Percentiles rank a stretch among this genome's conserved stretches.
Conservation (phyloP, 2,888 invertebrate species). For the Blera fallax region DNA sequence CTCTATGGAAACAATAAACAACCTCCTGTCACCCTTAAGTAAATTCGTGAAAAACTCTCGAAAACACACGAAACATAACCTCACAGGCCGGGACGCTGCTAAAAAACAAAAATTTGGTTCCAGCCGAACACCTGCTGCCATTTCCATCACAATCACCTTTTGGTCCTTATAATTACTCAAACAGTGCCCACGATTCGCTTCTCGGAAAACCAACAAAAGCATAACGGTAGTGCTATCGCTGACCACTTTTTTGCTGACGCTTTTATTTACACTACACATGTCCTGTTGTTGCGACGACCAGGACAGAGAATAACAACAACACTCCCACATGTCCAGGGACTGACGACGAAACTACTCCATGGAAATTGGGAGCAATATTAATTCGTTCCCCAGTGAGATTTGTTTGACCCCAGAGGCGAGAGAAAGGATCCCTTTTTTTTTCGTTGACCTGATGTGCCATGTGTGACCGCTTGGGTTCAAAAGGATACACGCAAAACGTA, state of each 20-base stretch:
- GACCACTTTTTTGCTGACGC: constrained; percentile 1
- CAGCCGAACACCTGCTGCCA: constrained; percentile 43
- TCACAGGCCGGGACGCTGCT: neutral
- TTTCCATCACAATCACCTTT: constrained; percentile 41
- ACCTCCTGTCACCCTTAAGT: constrained; percentile 20
- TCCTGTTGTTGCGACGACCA: neutral
- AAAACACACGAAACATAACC: constrained; percentile 1
- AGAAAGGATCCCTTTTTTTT: neutral
- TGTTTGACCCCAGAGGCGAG: constrained; percentile 1
- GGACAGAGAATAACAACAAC: neutral
- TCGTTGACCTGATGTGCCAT: constrained; percentile 23
- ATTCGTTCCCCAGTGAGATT: constrained; percentile 33
- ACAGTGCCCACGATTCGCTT: neutral
- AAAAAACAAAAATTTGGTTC: constrained; percentile 21
- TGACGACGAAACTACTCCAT: neutral
- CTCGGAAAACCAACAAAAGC: constrained; percentile 26
- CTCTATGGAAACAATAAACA: constrained; percentile 62
- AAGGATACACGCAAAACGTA: constrained; percentile 4
- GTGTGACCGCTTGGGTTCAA: constrained; percentile 28
- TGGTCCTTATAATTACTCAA: constrained; percentile 35
- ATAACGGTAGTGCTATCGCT: neutral
- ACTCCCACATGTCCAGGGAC: neutral
- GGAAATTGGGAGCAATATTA: neutral
- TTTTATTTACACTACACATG: constrained; percentile 2
- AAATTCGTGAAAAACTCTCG: constrained; percentile 12